Evolutionary conservation across 1,140 invertebrate species (phyloP).

Genomic region (Caenorhabditis remanei): DNA sequence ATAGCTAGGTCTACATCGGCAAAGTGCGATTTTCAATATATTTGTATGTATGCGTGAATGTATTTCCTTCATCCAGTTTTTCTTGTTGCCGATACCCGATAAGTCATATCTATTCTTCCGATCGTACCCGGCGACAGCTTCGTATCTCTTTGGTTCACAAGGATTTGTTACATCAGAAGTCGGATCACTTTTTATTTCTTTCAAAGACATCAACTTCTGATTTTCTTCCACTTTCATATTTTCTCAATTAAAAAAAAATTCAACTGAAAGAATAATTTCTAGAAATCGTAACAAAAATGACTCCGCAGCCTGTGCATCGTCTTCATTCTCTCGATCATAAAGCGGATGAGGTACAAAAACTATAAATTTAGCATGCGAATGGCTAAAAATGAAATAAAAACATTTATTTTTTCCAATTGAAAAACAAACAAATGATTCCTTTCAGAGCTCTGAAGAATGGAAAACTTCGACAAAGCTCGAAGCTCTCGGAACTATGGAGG

Average conservation of each 20-base stretch:
- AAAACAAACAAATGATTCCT: conserved; percentile 52
- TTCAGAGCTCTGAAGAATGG: conserved; percentile 76
- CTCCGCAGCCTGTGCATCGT: conserved; percentile 44
- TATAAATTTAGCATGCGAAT: background rate
- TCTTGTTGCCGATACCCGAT: conserved; percentile 15
- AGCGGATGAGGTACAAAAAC: conserved; percentile 20
- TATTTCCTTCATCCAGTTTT: conserved; percentile 44
- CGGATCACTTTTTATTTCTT: conserved; percentile 35
- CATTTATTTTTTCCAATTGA: background rate
- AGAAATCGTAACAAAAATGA: conserved; percentile 9
- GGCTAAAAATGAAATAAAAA: background rate
- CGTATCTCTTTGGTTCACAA: background rate
- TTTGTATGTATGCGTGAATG: background rate
- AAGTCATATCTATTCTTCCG: conserved; percentile 4
- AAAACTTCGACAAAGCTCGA: conserved; percentile 76
- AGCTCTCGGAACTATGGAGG: conserved; percentile 70
- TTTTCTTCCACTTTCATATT: background rate
- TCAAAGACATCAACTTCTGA: background rate
- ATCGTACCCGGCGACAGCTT: conserved; percentile 47
- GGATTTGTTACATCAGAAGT: conserved; percentile 43
- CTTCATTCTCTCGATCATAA: conserved; percentile 36
- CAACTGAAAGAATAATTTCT: background rate
- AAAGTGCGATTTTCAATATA: conserved; percentile 17
- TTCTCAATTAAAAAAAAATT: too few relatives aligned
- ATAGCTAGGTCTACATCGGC: background rate